phyloP scores from a whole-genome alignment of 2,113 vertebrate genomes.

The Mirounga angustirostris region DNA sequence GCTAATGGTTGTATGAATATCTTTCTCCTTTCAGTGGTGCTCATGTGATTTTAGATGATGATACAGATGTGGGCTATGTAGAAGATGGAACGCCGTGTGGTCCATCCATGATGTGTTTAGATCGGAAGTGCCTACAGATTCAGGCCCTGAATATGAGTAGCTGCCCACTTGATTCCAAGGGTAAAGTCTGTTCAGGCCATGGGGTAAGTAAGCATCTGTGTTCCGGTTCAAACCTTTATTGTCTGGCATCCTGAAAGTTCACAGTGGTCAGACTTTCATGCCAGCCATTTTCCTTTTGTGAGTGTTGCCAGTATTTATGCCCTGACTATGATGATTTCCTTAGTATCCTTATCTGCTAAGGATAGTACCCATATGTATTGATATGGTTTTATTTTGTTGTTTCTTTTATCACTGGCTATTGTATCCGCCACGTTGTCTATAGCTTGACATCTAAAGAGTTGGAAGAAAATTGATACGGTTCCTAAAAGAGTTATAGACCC shows the following conservation, averaged over 20 bases:
- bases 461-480: neutral
- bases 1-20: constrained; percentile 66
- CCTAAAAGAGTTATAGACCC: neutral
- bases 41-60: constrained; percentile 97
- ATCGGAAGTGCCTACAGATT: constrained; percentile 98
- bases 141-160: constrained; percentile 97
- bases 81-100: constrained; percentile 98
- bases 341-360: neutral
- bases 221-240: neutral
- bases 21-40: constrained; percentile 91
- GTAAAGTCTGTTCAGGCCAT: constrained; percentile 96
- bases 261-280: neutral
- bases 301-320: neutral
- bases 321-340: neutral
- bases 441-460: neutral
- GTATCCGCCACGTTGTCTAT: neutral
- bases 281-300: neutral
- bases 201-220: constrained; percentile 92
- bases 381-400: neutral
- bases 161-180: constrained; percentile 94
- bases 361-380: neutral
- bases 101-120: constrained; percentile 99
- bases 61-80: constrained; percentile 98
- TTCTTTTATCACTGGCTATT: constrained; percentile 27
- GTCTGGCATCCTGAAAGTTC: neutral